Percentiles rank a stretch among this genome's conserved stretches.
phyloP scores from a whole-genome alignment of 1,140 invertebrate genomes.

The Mycetomoellerius zeteki region DNA sequence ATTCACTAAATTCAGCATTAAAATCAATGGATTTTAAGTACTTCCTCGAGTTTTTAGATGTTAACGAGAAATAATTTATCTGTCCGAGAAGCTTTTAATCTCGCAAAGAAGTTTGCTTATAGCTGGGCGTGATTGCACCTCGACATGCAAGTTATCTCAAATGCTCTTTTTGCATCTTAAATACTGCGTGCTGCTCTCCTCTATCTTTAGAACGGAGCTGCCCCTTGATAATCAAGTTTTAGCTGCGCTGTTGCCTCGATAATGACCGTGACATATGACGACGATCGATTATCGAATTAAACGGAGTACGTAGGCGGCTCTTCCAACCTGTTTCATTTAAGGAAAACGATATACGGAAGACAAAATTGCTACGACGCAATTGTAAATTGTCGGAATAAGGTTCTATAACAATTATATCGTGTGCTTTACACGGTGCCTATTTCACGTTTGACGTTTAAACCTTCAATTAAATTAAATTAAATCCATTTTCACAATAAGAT shows the following conservation, averaged over 20 bases:
- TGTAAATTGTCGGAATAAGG: not conserved
- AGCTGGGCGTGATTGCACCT: not conserved
- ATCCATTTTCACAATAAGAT: not conserved
- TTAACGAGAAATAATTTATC: conserved; percentile 36
- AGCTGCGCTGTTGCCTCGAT: conserved; percentile 42
- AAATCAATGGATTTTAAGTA: not conserved
- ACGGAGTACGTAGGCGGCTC: conserved; percentile 23
- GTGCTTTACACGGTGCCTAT: too few species aligned
- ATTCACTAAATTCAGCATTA: conserved; percentile 13
- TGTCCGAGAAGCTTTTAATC: conserved; percentile 14
- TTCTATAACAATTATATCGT: not conserved
- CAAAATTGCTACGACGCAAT: conserved; percentile 32
- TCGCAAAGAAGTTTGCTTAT: not conserved
- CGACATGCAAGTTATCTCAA: conserved; percentile 10
- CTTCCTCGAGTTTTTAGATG: not conserved
- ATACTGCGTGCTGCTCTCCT: conserved; percentile 4
- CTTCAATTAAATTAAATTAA: not conserved
- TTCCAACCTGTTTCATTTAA: conserved; percentile 42
- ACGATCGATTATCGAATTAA: conserved; percentile 65
- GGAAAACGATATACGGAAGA: conserved; percentile 31
- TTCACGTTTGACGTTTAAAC: not conserved
- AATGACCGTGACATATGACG: conserved; percentile 62
- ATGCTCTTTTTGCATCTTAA: conserved; percentile 47
- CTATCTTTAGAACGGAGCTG: conserved; percentile 53
- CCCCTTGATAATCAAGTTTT: conserved; percentile 56